Base-by-base conservation (phyloP, 2,888 invertebrate genomes). In the Antitype chi region DNA sequence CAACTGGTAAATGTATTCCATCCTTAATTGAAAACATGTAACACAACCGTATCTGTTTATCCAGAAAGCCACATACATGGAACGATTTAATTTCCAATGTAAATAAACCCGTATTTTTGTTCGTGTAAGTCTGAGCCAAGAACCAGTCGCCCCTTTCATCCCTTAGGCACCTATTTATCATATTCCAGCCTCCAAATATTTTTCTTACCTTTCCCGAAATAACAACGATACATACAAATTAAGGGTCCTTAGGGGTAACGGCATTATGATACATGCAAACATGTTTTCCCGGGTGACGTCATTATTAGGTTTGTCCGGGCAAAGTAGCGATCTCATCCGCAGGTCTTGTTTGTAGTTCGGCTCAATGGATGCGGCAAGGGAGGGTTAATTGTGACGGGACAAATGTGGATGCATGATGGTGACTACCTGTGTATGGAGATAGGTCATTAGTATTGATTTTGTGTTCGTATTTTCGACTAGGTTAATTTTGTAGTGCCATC, bases 211-310 rank as follows among this genome's bases (percentile, higher is more conserved):
- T 67, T 47, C 62, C 38, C 55, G 55, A 47, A 78, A 78, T 67
- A 82, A 74, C 74, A 78, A 57, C 74, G 78, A 81, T 81, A 81
- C 81, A 81, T 82, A 78, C 82, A 74, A 79, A 81, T 81, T 79
- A 74, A 78, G 74, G 74, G 53, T 32, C 60, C 67, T 72, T 43
- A 66, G 70, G 76, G 70, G 49, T 71, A 64, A 53, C 73, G 53
- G 43, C 53, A 75, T 80, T 70, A 81, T 70, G 73, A 82, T 80
- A 69, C 63, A 70, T 73, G 74, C 55, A 77, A 81, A 83, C 76
- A 73, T 70, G 49, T 70, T 25, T 47, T 68, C 70, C 74, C 63
- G 6, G 32, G 68, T 76, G 75, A 80, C 64, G 74, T 74, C 72
- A 70, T 86, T 69, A 86, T 80, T 75, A 73, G 72, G 76, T 84